Conservation (phyloP, 2,797 vertebrate genomes). For the Xiphorhynchus erythropygius region DNA sequence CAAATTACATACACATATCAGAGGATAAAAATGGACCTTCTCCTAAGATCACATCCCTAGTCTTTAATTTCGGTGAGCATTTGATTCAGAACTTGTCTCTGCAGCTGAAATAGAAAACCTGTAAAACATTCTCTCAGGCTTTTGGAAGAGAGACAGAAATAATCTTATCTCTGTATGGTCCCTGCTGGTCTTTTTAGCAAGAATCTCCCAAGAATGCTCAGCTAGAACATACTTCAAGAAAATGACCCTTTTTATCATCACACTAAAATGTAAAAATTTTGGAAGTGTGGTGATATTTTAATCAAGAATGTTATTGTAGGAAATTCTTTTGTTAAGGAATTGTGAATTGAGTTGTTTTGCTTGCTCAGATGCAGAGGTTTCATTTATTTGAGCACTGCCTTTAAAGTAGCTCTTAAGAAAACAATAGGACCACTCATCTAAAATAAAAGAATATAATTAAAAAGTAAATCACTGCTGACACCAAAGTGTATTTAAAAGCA, state of each 20-base stretch:
- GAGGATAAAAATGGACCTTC: neutral
- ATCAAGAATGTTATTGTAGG: neutral
- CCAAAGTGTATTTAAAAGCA: conserved; percentile 59
- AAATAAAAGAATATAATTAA: conserved; percentile 58
- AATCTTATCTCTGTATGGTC: neutral
- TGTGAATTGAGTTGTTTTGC: neutral
- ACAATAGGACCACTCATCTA: conserved; percentile 18
- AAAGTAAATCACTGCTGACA: conserved; percentile 59
- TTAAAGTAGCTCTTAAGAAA: conserved; percentile 49
- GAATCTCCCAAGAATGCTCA: neutral
- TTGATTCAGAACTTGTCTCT: neutral
- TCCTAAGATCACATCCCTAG: neutral
- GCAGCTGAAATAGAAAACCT: neutral
- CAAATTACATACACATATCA: neutral
- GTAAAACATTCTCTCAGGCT: neutral
- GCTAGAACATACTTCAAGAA: neutral
- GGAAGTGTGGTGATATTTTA: neutral
- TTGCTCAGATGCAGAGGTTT: conserved; percentile 13
- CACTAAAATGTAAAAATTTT: neutral
- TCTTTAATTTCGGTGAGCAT: neutral
- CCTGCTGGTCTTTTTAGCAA: neutral
- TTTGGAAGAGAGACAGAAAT: conserved; percentile 3
- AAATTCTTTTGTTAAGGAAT: neutral
- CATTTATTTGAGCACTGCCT: neutral
- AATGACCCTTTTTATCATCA: neutral